Conservation (phyloP, 2,888 invertebrate species). For the Resseliella maxima region DNA sequence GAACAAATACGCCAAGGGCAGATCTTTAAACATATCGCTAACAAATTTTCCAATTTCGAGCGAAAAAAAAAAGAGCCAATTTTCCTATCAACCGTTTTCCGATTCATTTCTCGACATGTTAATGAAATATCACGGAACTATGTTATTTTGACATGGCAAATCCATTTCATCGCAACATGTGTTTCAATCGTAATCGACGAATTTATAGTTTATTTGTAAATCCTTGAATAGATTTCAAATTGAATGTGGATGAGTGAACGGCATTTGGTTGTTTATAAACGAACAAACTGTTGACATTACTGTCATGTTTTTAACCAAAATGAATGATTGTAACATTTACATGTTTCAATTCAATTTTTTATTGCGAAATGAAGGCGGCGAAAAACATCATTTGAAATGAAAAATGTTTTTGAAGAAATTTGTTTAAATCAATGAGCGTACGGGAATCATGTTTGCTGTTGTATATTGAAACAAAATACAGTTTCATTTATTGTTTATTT, state of each 20-base stretch:
- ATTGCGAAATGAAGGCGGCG: neutral
- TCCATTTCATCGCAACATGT: constrained; percentile 13
- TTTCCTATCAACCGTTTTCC: neutral
- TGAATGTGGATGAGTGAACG: neutral
- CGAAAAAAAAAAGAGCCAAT: neutral
- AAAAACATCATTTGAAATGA: neutral
- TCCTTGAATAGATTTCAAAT: neutral
- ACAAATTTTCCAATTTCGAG: neutral
- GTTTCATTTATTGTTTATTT: too few relatives aligned
- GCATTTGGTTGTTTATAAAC: neutral
- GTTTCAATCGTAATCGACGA: neutral
- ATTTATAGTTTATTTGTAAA: neutral
- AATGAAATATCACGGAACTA: neutral
- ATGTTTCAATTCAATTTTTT: neutral
- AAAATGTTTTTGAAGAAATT: neutral
- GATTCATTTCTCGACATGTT: neutral
- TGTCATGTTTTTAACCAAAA: neutral
- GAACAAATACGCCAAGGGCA: too few relatives aligned
- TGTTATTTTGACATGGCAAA: neutral
- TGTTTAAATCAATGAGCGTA: too few relatives aligned
- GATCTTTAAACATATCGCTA: too few relatives aligned
- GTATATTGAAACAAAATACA: too few relatives aligned
- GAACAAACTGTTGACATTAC: neutral
- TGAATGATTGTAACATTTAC: neutral
- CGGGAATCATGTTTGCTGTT: too few relatives aligned